Percentiles rank a stretch among this genome's conserved stretches.
These are phyloP conservation scores for Dissostichus mawsoni DNA, from an alignment of 2,113 vertebrate species.

Conservation along the genomic window DNA sequence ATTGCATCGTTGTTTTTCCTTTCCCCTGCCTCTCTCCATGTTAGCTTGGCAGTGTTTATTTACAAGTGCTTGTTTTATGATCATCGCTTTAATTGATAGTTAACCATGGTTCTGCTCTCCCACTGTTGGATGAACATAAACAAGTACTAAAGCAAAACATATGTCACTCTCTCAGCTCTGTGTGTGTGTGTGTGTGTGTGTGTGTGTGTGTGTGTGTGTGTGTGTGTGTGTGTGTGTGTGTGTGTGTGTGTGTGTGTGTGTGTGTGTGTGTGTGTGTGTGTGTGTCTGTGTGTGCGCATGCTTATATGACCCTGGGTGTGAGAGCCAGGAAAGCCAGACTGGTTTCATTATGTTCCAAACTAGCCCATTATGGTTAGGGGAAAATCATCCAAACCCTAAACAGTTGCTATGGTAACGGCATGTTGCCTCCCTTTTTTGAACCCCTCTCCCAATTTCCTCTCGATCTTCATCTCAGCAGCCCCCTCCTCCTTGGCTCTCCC, in stretches of 20 bases:
- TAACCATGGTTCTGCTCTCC: slow-evolving; percentile 76
- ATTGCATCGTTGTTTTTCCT: slow-evolving; percentile 13
- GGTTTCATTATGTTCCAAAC: slow-evolving; percentile 83
- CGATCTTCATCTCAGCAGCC: slow-evolving; percentile 58
- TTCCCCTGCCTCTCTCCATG: slow-evolving; percentile 25
- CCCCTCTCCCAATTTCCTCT: slow-evolving; percentile 34
- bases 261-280: slow-evolving; percentile 28
- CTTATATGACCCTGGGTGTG: slow-evolving; percentile 60
- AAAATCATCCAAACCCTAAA: slow-evolving; percentile 80
- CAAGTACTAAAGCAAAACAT: slow-evolving; percentile 84
- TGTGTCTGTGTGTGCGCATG: slow-evolving; percentile 32
- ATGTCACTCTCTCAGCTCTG: slow-evolving; percentile 62
- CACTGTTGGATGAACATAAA: slow-evolving; percentile 82
- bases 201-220: slow-evolving; percentile 33
- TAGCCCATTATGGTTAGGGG: slow-evolving; percentile 76
- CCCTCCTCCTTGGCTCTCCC: slow-evolving; percentile 29
- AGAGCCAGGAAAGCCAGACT: slow-evolving; percentile 82
- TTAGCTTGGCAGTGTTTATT: slow-evolving; percentile 70
- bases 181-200: slow-evolving; percentile 35
- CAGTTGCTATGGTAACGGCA: slow-evolving; percentile 77
- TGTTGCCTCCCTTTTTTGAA: slow-evolving; percentile 39
- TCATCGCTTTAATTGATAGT: slow-evolving; percentile 81
- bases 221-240: slow-evolving; percentile 32
- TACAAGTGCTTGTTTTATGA: slow-evolving; percentile 80
- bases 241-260: slow-evolving; percentile 39